Evolutionary conservation across 2,113 vertebrate genomes (phyloP), one percentile per base, ranked within the genome.

Genomic region (Budorcas taxicolor): DNA sequence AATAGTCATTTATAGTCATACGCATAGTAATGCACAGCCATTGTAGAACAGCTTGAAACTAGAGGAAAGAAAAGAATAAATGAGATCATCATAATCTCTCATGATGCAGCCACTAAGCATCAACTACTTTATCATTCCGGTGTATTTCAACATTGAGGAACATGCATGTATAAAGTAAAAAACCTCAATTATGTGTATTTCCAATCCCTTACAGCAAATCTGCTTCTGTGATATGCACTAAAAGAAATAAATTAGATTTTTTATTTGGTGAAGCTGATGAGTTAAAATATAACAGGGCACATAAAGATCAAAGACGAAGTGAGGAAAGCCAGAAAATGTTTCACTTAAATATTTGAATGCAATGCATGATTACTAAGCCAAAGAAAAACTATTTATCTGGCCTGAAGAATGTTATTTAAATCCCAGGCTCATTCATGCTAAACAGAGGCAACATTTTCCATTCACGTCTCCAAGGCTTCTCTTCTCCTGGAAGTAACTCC

Each of bases 381-480:
- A 71, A 84, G 93, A 64, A 93, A 93, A 90, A 85, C 87, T 87
- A 95, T 97, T 95, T 97, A 98, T 98, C 55, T 96, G 97, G 52
- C 89, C 76, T 62, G 36, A 96, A 71, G 88, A 90, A 85, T 84
- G 96, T 87, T 97, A 97, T 94, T 96, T 97, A 97, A 96, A 95
- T 78, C 94, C 60, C 33, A 87, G 85, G 82, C 97, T 97, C 98
- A 98, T 98, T 98, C 98, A 97, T 96, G 96, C 74, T 97, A 97
- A 97, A 96, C 96, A 97, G 94, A 97, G 95, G 86, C 91, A 84
- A 95, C 67, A 60, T 97, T 98, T 98, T 98, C 97, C 98, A 98
- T 98, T 98, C 97, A 97, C 45, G 67, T 95, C 71, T 98, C 97
- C 97, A 98, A 96, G 67, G 78, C 62, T 57, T 76, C 80, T 97